Evolutionary conservation across 1,140 invertebrate species (phyloP).

Genomic region (Papilio aristodemus): DNA sequence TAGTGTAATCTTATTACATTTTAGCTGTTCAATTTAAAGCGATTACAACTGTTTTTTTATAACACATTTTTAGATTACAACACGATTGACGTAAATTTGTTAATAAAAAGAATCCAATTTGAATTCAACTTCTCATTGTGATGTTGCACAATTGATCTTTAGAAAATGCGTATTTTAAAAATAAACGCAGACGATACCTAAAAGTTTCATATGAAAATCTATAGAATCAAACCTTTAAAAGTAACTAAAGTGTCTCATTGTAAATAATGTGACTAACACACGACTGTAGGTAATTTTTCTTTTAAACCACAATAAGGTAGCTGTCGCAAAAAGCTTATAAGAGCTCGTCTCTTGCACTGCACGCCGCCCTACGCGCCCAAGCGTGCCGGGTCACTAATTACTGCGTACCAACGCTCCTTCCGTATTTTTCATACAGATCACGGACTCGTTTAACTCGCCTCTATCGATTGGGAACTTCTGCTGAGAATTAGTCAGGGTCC

Average conservation of each 20-base stretch:
- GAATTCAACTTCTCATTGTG: too few relatives aligned
- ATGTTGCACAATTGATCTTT: too few relatives aligned
- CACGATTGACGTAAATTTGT: too few relatives aligned
- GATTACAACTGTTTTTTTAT: too few relatives aligned
- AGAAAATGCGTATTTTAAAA: too few relatives aligned
- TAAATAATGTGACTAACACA: background rate
- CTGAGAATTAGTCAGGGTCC: slow-evolving; percentile 51
- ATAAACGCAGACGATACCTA: too few relatives aligned
- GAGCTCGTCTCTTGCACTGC: slow-evolving; percentile 6
- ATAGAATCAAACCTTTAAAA: background rate
- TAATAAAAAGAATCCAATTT: too few relatives aligned
- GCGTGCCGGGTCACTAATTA: slow-evolving; percentile 62
- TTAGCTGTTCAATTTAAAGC: too few relatives aligned
- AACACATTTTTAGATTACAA: too few relatives aligned
- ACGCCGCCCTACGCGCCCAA: slow-evolving; percentile 36
- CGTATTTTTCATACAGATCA: slow-evolving; percentile 74
- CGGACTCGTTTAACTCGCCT: slow-evolving; percentile 54
- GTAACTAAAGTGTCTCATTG: background rate
- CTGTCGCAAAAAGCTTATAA: slow-evolving; percentile 10
- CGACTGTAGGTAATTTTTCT: background rate
- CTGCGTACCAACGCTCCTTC: slow-evolving; percentile 54
- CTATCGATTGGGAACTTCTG: slow-evolving; percentile 63
- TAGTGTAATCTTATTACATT: too few relatives aligned
- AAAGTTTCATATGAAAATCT: background rate
- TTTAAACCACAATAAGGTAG: too few relatives aligned